Evolutionary conservation across 2,888 invertebrate genomes (phyloP), one percentile per base, ranked within the genome.

Genomic region (Brachylomia viminalis): DNA sequence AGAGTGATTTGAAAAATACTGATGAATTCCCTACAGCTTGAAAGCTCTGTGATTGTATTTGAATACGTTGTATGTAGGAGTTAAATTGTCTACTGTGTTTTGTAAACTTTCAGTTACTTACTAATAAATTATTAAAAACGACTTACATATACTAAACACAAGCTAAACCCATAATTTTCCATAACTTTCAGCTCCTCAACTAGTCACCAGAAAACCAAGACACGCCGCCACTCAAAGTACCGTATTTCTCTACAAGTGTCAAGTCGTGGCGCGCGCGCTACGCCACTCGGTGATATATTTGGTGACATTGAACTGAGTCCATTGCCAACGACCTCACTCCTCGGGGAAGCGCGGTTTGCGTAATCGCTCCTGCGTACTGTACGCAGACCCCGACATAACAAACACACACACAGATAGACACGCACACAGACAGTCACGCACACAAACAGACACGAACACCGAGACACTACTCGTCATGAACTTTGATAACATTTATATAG

Each of bases 221-320:
- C 42, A 59, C 20, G 10, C 27, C 49, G 62, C 20, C 38, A 59
- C 49, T 59, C 78, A 69, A 73, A 74, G 69, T 71, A 69, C 72
- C 82, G 82, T 82, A 65, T 68, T 66, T 52, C 47, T 10, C 54
- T 62, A 30, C 80, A 92, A 95, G 93, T 94, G 93, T 92, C 94
- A 95, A 95, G 88, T 74, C 33, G 20, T 61, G 20, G 49, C 83
- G 85, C 69, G 79, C 92, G 88, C 66, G 75, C 87, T 90, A 89
- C 75, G 88, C 83, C 64, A 88, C 91, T 90, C 93, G 93, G 95
- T 95, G 96, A 96, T 96, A 96, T 96, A 96, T 96, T 96, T 96
- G 96, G 96, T 96, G 96, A 96, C 96, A 96, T 96, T 96, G 96
- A 96, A 96, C 96, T 87, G 95, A 90, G 95, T 94, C 96, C 96